A percentile compares a stretch with the other conserved stretches of the same genome.
Evolutionary conservation across 2,888 invertebrate species (phyloP).

Genomic region (Abrostola triplasia): DNA sequence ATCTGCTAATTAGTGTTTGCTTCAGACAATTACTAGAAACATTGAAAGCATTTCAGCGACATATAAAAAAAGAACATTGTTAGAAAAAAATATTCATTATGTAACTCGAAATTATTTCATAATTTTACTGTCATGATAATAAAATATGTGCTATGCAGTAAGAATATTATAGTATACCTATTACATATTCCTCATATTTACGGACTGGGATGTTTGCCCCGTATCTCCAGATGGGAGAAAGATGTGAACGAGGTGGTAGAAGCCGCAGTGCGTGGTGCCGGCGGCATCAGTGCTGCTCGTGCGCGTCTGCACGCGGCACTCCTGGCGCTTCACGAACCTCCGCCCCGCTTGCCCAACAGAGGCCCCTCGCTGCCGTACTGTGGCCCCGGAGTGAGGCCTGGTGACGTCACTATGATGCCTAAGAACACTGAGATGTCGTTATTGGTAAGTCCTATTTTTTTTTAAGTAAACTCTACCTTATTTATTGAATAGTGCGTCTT

Average conservation of each 20-base stretch:
- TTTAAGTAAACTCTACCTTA: neutral
- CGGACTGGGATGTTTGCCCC: neutral
- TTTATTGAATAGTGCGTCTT: neutral
- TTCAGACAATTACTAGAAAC: too few species aligned
- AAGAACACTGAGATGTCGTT: conserved; percentile 86
- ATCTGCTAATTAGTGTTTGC: too few species aligned
- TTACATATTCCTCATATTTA: too few species aligned
- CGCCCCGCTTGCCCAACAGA: conserved; percentile 73
- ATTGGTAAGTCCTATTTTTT: conserved; percentile 69
- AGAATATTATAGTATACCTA: too few species aligned
- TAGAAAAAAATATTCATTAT: too few species aligned
- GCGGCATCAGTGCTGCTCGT: conserved; percentile 78
- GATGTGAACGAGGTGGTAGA: conserved; percentile 88
- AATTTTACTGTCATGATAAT: too few species aligned
- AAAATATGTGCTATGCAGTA: too few species aligned
- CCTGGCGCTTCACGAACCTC: conserved; percentile 75
- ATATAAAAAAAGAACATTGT: too few species aligned
- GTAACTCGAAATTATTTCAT: too few species aligned
- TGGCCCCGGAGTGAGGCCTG: conserved; percentile 86
- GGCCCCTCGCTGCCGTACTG: conserved; percentile 89
- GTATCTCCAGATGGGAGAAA: conserved; percentile 77
- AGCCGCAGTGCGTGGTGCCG: conserved; percentile 86
- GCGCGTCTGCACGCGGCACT: conserved; percentile 82
- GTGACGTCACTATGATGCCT: conserved; percentile 86
- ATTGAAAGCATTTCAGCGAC: too few species aligned